Evolutionary conservation across 2,888 invertebrate species (phyloP).

Genomic region (Yponomeuta sedellus): DNA sequence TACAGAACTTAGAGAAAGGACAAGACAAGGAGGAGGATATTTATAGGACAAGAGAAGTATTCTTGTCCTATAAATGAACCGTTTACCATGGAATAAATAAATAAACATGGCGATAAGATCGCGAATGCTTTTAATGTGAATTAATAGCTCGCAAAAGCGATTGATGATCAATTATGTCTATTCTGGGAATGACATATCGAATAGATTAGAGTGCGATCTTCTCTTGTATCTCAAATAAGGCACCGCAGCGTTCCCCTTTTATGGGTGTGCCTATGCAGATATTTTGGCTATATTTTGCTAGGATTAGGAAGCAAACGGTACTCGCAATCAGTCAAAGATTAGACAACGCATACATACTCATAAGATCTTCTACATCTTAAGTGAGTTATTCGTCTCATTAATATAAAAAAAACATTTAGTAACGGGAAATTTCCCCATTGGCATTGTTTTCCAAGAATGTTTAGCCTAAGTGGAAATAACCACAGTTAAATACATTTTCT

Average conservation of each 20-base stretch:
- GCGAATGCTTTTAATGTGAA: not conserved
- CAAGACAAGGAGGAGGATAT: too few species aligned
- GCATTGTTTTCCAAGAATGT: too few species aligned
- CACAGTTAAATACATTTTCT: too few species aligned
- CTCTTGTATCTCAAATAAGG: constrained; percentile 39
- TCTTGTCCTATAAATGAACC: not conserved
- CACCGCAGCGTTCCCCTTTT: constrained; percentile 35
- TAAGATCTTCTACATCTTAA: too few species aligned
- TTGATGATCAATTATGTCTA: constrained; percentile 14
- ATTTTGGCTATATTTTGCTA: constrained; percentile 32
- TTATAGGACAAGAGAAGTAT: too few species aligned
- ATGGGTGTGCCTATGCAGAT: constrained; percentile 35
- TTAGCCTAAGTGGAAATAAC: too few species aligned
- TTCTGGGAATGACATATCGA: constrained; percentile 29
- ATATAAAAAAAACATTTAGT: too few species aligned
- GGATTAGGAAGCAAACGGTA: constrained; percentile 22
- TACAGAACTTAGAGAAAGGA: too few species aligned
- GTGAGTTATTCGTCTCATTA: too few species aligned
- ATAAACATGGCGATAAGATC: not conserved
- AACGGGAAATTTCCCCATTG: too few species aligned
- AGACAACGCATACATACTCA: not conserved
- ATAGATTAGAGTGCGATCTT: constrained; percentile 41
- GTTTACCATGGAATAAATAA: not conserved
- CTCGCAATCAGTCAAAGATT: not conserved
- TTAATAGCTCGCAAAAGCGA: constrained; percentile 7